A percentile compares a stretch with the other conserved stretches of the same genome.
Evolutionary conservation across 2,888 invertebrate species (phyloP).

Genomic region (Marasmarcha lunaedactyla): DNA sequence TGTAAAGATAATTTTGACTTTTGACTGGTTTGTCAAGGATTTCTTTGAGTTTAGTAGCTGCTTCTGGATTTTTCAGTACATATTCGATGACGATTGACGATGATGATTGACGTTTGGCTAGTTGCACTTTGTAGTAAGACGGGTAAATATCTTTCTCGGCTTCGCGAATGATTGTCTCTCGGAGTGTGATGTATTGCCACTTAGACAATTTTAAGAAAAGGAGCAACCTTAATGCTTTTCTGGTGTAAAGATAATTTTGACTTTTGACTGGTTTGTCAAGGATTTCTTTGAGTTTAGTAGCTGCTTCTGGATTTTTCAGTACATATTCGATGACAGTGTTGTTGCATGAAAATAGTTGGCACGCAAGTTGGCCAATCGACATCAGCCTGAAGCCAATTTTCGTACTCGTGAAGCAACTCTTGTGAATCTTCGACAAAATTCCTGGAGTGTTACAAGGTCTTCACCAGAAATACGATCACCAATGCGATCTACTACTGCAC

Average conservation of each 20-base stretch:
- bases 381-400: no score
- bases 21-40: background rate
- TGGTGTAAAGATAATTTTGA: no score
- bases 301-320: constrained; percentile 4
- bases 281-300: constrained; percentile 1
- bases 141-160: constrained; percentile 3
- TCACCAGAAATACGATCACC: background rate
- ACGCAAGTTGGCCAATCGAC: no score
- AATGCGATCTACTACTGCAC: background rate
- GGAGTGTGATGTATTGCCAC: constrained; percentile 7
- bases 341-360: no score
- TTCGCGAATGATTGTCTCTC: constrained; percentile 5
- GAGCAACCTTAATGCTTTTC: background rate
- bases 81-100: background rate
- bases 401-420: background rate
- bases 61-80: no score
- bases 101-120: no score
- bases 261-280: constrained; percentile 1
- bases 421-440: constrained; percentile 7
- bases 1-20: background rate
- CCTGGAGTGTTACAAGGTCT: constrained; percentile 1
- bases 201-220: background rate
- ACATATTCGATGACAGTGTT: background rate
- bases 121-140: constrained; percentile 6
- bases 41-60: no score